A percentile compares a stretch with the other conserved stretches of the same genome.
phyloP scores from a whole-genome alignment of 2,113 vertebrate species.

The Microcebus ravelobensis region DNA sequence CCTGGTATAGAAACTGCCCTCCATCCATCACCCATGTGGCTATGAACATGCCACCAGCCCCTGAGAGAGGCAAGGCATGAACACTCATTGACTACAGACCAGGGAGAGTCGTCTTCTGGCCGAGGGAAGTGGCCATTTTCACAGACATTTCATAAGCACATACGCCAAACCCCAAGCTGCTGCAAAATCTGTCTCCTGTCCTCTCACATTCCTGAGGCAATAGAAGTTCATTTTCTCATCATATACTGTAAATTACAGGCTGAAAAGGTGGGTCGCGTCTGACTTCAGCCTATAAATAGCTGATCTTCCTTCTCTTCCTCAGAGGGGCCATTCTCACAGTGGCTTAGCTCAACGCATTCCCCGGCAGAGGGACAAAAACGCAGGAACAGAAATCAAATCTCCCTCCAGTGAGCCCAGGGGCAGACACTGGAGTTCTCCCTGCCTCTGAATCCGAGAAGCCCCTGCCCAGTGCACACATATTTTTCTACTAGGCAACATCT shows the following conservation, averaged over 20 bases:
- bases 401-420: slow-evolving; percentile 18
- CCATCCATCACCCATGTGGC: neutral
- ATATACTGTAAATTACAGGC: slow-evolving; percentile 77
- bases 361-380: slow-evolving; percentile 53
- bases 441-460: neutral
- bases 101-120: neutral
- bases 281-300: slow-evolving; percentile 79
- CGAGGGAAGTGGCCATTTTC: slow-evolving; percentile 54
- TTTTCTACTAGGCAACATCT: slow-evolving; percentile 58
- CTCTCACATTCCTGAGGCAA: slow-evolving; percentile 69
- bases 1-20: neutral
- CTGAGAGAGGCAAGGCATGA: neutral
- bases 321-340: slow-evolving; percentile 54
- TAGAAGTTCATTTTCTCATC: slow-evolving; percentile 81
- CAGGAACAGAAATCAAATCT: slow-evolving; percentile 39
- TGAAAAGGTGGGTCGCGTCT: slow-evolving; percentile 75
- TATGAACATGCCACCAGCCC: neutral
- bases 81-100: neutral
- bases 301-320: slow-evolving; percentile 75
- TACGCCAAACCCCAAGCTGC: slow-evolving; percentile 50
- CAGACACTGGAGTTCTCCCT: neutral
- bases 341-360: slow-evolving; percentile 67
- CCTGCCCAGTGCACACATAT: neutral
- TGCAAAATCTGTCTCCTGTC: slow-evolving; percentile 72
- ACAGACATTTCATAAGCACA: slow-evolving; percentile 40